Conservation (phyloP, 2,113 vertebrate genomes). For the Chaetodon trifascialis region DNA sequence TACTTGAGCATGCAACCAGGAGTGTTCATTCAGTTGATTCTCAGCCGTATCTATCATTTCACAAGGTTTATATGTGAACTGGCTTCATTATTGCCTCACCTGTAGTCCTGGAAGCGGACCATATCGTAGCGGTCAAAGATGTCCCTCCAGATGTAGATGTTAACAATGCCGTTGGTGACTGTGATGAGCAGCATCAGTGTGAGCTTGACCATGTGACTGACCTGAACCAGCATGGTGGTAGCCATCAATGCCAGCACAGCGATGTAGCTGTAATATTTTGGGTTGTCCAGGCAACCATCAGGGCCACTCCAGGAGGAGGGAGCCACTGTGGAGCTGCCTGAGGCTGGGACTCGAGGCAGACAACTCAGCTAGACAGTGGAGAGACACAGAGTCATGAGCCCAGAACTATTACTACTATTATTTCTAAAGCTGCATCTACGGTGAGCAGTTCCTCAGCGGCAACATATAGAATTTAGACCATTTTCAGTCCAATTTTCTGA, state of each 20-base stretch:
- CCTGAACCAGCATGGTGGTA: conserved; percentile 97
- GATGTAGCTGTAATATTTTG: conserved; percentile 94
- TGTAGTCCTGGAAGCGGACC: conserved; percentile 85
- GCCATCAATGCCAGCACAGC: conserved; percentile 92
- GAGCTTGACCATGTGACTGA: conserved; percentile 99
- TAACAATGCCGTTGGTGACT: conserved; percentile 85
- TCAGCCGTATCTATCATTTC: not conserved
- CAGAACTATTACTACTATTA: not conserved
- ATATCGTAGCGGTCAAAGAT: conserved; percentile 91
- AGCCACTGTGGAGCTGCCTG: conserved; percentile 60
- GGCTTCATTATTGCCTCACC: conserved; percentile 77
- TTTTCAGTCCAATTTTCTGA: not conserved
- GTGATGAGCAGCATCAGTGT: conserved; percentile 94
- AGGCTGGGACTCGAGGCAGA: conserved; percentile 72
- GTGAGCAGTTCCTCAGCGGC: not conserved
- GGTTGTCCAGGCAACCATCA: conserved; percentile 87
- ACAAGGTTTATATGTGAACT: not conserved
- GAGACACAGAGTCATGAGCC: conserved; percentile 9
- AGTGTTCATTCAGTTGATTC: not conserved
- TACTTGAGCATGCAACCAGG: not conserved
- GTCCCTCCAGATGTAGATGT: conserved; percentile 91
- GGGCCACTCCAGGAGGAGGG: conserved; percentile 28
- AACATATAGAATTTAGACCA: not conserved
- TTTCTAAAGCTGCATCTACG: not conserved
- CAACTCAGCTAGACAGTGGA: conserved; percentile 89